Evolutionary conservation across 2,113 vertebrate genomes (phyloP).

Genomic region (Okapia johnstoni): DNA sequence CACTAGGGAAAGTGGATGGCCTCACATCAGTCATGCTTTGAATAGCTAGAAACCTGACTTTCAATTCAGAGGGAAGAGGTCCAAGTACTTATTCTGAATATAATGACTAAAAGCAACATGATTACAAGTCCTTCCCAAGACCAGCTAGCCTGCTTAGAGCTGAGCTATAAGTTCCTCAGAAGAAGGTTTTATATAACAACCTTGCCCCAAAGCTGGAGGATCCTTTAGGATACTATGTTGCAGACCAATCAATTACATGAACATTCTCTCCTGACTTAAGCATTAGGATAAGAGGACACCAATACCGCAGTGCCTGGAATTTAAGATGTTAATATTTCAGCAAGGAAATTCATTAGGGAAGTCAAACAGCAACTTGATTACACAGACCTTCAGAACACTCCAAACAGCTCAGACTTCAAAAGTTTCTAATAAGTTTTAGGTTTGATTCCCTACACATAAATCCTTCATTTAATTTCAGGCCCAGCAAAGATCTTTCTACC

Average conservation of each 20-base stretch:
- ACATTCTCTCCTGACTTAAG: background rate
- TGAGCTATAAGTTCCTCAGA: background rate
- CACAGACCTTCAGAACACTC: background rate
- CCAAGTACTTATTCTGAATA: background rate
- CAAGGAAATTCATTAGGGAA: background rate
- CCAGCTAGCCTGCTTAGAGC: background rate
- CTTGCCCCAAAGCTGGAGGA: background rate
- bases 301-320: background rate
- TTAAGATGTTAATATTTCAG: background rate
- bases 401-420: background rate
- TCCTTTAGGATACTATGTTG: background rate
- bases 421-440: background rate
- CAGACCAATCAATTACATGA: background rate
- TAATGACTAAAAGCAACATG: background rate
- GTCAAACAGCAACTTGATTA: conserved; percentile 16
- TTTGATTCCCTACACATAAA: background rate
- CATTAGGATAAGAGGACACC: background rate
- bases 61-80: rapidly evolving
- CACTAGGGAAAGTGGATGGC: background rate
- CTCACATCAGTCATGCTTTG: background rate
- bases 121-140: background rate
- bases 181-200: background rate
- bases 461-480: conserved; percentile 3
- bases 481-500: background rate
- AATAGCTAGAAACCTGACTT: background rate